phyloP scores from a whole-genome alignment of 1,140 invertebrate genomes.

The Pissodes strobi region DNA sequence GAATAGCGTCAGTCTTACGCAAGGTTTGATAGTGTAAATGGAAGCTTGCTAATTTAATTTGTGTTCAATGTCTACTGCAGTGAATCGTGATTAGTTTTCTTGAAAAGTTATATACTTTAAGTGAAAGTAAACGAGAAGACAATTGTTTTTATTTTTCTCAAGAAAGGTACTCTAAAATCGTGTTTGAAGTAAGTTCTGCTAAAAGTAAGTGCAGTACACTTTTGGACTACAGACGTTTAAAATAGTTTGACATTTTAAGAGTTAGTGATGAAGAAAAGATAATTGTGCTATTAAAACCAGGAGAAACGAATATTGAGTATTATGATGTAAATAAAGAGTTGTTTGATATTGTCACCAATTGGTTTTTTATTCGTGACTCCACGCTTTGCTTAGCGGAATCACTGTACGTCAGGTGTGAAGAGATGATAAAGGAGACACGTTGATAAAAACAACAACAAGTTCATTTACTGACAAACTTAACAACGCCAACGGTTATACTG shows the following conservation, averaged over 20 bases:
- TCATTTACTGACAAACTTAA: no score
- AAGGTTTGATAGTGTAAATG: not conserved
- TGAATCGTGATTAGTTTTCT: slow-evolving; percentile 29
- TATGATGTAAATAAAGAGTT: slow-evolving; percentile 47
- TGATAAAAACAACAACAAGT: no score
- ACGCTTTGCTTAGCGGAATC: no score
- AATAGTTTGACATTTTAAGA: slow-evolving; percentile 37
- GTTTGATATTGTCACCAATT: no score
- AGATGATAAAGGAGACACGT: no score
- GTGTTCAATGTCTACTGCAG: slow-evolving; percentile 18
- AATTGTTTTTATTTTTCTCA: slow-evolving; percentile 39
- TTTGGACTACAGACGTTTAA: slow-evolving; percentile 36
- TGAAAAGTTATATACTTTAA: slow-evolving; percentile 25
- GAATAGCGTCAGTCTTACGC: slow-evolving; percentile 26
- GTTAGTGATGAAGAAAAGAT: slow-evolving; percentile 37
- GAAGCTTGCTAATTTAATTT: not conserved
- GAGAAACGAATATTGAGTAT: slow-evolving; percentile 42
- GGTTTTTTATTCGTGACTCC: no score
- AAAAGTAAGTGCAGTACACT: slow-evolving; percentile 26
- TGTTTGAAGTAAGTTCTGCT: slow-evolving; percentile 29
- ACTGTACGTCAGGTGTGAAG: no score
- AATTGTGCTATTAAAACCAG: slow-evolving; percentile 14
- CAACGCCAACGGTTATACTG: no score
- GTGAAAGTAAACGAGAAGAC: slow-evolving; percentile 30
- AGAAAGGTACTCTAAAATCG: slow-evolving; percentile 34